These are phyloP conservation scores for Prosapia bicincta DNA, from an alignment of 2,888 invertebrate genomes.

Conservation along the genomic window DNA sequence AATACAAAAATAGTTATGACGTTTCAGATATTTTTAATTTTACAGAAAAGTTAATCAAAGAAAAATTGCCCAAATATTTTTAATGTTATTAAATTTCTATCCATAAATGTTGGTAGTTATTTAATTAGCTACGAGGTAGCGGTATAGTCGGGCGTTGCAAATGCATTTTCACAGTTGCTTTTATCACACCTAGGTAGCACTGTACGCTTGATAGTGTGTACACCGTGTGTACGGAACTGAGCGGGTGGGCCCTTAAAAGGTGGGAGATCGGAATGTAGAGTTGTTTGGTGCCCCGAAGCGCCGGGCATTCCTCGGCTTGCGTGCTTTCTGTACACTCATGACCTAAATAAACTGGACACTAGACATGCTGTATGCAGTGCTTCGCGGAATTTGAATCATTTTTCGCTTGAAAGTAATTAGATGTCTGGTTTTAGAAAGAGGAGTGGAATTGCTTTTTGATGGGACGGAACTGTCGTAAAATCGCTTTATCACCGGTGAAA, in stretches of 20 bases:
- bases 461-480: neutral
- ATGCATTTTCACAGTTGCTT: neutral
- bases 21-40: too few relatives aligned
- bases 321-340: conserved; percentile 5
- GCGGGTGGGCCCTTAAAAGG: conserved; percentile 19
- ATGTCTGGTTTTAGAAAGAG: neutral
- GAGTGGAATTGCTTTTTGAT: neutral
- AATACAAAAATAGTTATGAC: too few relatives aligned
- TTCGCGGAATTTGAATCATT: neutral
- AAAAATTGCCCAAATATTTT: too few relatives aligned
- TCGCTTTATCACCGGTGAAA: neutral
- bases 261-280: conserved; percentile 17
- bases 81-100: too few relatives aligned
- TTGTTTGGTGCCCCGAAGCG: conserved; percentile 16
- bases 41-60: too few relatives aligned
- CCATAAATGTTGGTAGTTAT: too few relatives aligned
- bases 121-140: neutral
- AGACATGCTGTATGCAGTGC: neutral
- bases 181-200: conserved; percentile 6
- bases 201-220: neutral
- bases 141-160: neutral
- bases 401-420: neutral
- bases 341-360: conserved; percentile 22
- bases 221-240: conserved; percentile 7
- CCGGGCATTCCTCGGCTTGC: conserved; percentile 14